Evolutionary conservation across 92 coral and sea anemone genomes (phyloP), one percentile per base, ranked within the genome.

Genomic region (Muricea muricata): DNA sequence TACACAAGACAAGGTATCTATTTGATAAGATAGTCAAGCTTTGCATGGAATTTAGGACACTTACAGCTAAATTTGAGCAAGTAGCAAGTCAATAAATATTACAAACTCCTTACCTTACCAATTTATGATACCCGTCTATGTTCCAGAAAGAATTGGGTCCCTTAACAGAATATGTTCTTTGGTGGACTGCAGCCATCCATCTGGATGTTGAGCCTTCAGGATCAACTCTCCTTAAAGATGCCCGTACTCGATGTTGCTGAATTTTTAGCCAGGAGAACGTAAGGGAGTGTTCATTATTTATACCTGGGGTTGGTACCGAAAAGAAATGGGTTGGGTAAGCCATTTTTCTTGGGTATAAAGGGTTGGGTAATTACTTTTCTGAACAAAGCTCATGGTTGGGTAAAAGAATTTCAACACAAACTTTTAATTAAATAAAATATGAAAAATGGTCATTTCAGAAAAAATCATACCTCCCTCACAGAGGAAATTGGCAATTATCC

Each of bases 91-190:
- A n/a, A n/a, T n/a, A n/a, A n/a, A 57, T 2, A 15, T 24, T 57
- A 24, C 15, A 11, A 60, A 60, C 1, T n/a, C 21, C 40, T n/a
- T 78, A 90, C 89, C 93, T 78, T 32, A 91, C 87, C 1, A 91
- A 67, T 41, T 84, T 91, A 71, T 87, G 91, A 45, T 91, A 82
- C 28, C 91, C 93, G 66, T 90, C 91, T 0, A 87, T 90, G 81
- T 90, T 91, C 93, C 93, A 87, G 74, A 91, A 47, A 24, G 91
- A 83, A 84, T 83, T 77, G 3, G 93, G 88, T 65, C 89, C 91
- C 79, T 82, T 87, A 0, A 91, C 93, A 68, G 87, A 87, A 47
- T 91, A 91, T 32, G 37, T 79, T 13, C 89, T 77, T 73, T 91
- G 50, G 5, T 63, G 56, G 32, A 87, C 85, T 63, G 89, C 85